Evolutionary conservation across 35 echinoderm and acorn worm genomes (phyloP).

Genomic region (Ptychodera flava): DNA sequence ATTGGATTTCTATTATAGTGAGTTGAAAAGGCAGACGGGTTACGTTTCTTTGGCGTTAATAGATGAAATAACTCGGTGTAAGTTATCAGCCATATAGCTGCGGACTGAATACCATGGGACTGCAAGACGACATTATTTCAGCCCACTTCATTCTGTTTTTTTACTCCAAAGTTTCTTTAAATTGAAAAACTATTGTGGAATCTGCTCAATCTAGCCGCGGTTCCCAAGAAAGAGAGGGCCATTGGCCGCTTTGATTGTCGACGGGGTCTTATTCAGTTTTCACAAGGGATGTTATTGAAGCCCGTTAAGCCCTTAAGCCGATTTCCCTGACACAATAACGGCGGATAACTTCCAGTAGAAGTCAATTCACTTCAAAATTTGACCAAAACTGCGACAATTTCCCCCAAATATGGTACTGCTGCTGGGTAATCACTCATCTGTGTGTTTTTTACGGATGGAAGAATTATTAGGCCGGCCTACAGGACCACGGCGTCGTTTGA

Average conservation of each 20-base stretch:
- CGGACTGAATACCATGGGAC: too few relatives aligned
- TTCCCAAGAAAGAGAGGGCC: not conserved
- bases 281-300: not conserved
- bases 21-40: too few relatives aligned
- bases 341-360: not conserved
- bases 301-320: not conserved
- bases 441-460: too few relatives aligned
- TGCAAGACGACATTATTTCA: too few relatives aligned
- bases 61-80: too few relatives aligned
- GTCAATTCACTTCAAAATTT: not conserved
- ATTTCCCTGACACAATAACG: not conserved
- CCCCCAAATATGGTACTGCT: not conserved
- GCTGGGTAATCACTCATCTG: not conserved
- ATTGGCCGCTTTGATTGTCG: not conserved
- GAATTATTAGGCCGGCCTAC: not conserved
- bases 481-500: not conserved
- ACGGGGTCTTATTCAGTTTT: not conserved
- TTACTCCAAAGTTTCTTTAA: too few relatives aligned
- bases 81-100: too few relatives aligned
- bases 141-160: too few relatives aligned
- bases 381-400: not conserved
- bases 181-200: too few relatives aligned
- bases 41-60: too few relatives aligned
- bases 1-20: too few relatives aligned
- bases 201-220: too few relatives aligned